phyloP scores from a whole-genome alignment of 2,888 invertebrate genomes.

The Sesia bembeciformis region DNA sequence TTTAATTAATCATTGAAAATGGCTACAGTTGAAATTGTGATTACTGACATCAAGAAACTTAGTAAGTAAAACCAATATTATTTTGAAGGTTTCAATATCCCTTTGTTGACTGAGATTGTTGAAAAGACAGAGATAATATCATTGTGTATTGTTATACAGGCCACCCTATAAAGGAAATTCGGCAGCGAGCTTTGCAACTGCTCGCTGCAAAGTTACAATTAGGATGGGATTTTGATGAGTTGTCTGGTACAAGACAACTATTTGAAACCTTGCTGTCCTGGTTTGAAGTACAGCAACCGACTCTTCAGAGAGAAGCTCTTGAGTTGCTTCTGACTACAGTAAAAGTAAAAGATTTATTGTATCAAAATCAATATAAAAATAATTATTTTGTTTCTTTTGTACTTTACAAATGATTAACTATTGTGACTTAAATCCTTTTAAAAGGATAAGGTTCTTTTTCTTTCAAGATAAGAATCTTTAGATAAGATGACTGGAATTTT shows the following conservation, averaged over 20 bases:
- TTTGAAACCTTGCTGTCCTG: conserved; percentile 75
- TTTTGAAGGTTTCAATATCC: not conserved
- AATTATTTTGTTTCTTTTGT: not conserved
- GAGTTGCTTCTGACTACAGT: conserved; percentile 70
- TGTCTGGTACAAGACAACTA: conserved; percentile 73
- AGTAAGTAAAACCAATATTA: conserved; percentile 24
- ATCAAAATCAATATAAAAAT: not conserved
- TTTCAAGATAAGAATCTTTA: not conserved
- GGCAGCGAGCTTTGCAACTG: conserved; percentile 68
- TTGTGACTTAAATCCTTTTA: no score
- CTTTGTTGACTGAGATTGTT: not conserved
- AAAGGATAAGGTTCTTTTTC: no score
- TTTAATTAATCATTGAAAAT: conserved; percentile 6
- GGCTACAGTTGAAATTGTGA: conserved; percentile 20
- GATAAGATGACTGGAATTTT: not conserved
- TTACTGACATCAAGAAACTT: conserved; percentile 45
- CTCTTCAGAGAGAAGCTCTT: conserved; percentile 73
- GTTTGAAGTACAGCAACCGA: conserved; percentile 72
- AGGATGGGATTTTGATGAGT: conserved; percentile 76
- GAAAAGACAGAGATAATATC: not conserved
- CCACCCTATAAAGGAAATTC: conserved; percentile 74
- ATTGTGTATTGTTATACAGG: conserved; percentile 33
- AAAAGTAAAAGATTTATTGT: conserved; percentile 47
- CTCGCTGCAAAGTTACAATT: conserved; percentile 76
- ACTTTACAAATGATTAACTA: not conserved